Base-by-base conservation (phyloP, 2,888 invertebrate species). In the Leucania comma region DNA sequence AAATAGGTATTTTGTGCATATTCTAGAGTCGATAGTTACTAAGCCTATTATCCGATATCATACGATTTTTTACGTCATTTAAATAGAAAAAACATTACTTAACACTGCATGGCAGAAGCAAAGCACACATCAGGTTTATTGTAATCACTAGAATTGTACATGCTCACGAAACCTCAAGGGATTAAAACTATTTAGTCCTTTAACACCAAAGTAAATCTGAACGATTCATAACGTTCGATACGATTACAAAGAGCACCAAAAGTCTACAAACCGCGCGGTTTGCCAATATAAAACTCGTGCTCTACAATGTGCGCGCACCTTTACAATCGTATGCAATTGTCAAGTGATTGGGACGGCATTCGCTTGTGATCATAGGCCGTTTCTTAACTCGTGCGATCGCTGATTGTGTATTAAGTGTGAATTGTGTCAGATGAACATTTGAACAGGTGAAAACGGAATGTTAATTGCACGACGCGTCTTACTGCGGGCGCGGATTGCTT, bases 381-480 rank as follows among this genome's bases (percentile, higher is more conserved):
- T 87, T 85, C 74, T 79, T 78, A 81, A 78, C 85, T 75, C 67
- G 53, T 35, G 84, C 10, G 64, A 60, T 69, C 60, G 63, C 70
- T 89, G 86, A 90, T 90, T 86, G 89, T 88, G 88, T 89, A 89
- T 88, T 86, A 89, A 89, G 78, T 83, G 76, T 75, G 86, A 81
- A 87, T 85, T 81, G 85, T 86, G 82, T 82, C 82, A 76, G 77
- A 72, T 78, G 82, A 73, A 82, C 46, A 48, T n/a, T 48, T 48
- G 46, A 48, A n/a, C 80, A 76, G 75, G 80, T 75, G 83, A 68
- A 72, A 64, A 72, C 42, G 72, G 85, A 79, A 85, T 82, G 54
- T 67, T 75, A 63, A 82, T 73, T 1, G 26, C 20, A 60, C 57
- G 62, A 64, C 50, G 61, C 68, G 65, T 72, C 38, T 60, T 35